phyloP scores from a whole-genome alignment of 2,113 vertebrate genomes.

The Alces alces region DNA sequence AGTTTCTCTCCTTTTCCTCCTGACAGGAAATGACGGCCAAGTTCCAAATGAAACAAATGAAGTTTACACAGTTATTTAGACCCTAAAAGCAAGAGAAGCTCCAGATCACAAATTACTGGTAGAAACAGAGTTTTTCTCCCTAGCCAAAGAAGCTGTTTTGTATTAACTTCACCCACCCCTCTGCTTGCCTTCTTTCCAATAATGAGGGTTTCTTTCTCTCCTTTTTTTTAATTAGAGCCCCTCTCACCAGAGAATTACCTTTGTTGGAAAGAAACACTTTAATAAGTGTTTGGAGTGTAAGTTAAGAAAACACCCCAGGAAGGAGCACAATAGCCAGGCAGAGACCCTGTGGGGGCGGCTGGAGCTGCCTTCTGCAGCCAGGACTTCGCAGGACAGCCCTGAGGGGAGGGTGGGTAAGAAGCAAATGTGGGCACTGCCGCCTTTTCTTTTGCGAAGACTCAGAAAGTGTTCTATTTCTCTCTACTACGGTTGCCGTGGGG shows the following conservation, averaged over 20 bases:
- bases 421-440: background rate
- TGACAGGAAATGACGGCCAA: slow-evolving; percentile 50
- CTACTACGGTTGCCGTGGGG: background rate
- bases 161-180: background rate
- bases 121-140: slow-evolving; percentile 24
- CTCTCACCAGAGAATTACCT: background rate
- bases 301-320: background rate
- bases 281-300: background rate
- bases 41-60: slow-evolving; percentile 73
- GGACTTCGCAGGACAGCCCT: background rate
- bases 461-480: background rate
- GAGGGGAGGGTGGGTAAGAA: background rate
- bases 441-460: background rate
- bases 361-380: background rate
- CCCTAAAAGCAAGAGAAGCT: background rate
- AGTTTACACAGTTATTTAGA: slow-evolving; percentile 17
- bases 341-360: accelerated
- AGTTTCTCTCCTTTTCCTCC: slow-evolving; percentile 77
- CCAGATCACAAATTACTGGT: slow-evolving; percentile 1
- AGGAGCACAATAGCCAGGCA: background rate
- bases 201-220: background rate
- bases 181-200: background rate
- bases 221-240: background rate
- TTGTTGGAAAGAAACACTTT: background rate
- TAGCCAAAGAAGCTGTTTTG: background rate